These are phyloP conservation scores for Neria commutata DNA, from an alignment of 2,888 invertebrate species.

Conservation along the genomic window DNA sequence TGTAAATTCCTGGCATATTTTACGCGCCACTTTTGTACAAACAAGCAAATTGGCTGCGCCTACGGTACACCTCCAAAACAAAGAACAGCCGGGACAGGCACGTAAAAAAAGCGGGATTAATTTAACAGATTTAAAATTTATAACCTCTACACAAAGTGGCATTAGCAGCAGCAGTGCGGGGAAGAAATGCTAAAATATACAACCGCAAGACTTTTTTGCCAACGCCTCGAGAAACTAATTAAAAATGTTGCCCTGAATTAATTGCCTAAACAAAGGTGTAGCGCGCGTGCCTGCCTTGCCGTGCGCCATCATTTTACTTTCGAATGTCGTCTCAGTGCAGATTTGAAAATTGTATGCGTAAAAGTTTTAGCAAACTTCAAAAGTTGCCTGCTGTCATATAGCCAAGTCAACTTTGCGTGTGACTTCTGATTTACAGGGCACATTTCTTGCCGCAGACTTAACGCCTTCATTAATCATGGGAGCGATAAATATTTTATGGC, in stretches of 20 bases:
- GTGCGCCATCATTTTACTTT: too few species aligned
- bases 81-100: slow-evolving; percentile 27
- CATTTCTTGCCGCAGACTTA: slow-evolving; percentile 6
- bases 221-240: slow-evolving; percentile 55
- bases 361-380: slow-evolving; percentile 8
- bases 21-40: not conserved
- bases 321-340: not conserved
- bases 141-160: slow-evolving; percentile 42
- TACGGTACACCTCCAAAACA: not conserved
- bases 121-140: slow-evolving; percentile 61
- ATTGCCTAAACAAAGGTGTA: slow-evolving; percentile 29
- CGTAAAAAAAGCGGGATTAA: slow-evolving; percentile 49
- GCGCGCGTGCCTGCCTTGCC: too few species aligned
- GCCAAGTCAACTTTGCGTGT: slow-evolving; percentile 6
- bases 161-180: slow-evolving; percentile 3
- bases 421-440: not conserved
- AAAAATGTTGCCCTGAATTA: slow-evolving; percentile 45
- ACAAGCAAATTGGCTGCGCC: slow-evolving; percentile 5
- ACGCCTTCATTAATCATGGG: slow-evolving; percentile 41
- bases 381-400: slow-evolving; percentile 6
- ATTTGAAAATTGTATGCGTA: slow-evolving; percentile 9
- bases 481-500: slow-evolving; percentile 39
- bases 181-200: slow-evolving; percentile 48
- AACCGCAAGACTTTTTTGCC: slow-evolving; percentile 51
- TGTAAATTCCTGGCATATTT: slow-evolving; percentile 24